phyloP scores from a whole-genome alignment of 2,113 vertebrate species.

The Heterotilapia buettikoferi region DNA sequence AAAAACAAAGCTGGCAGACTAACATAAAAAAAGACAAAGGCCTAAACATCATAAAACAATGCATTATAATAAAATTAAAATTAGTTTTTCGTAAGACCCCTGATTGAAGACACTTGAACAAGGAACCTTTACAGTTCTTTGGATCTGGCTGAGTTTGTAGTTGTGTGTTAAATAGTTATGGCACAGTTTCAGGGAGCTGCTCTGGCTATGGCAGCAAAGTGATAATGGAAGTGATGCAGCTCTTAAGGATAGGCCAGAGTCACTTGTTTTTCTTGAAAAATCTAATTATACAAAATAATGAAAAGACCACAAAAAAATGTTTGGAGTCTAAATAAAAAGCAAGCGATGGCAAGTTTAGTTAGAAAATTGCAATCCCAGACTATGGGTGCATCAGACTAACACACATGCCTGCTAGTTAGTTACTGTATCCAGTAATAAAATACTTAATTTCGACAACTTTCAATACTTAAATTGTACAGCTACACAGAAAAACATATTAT shows the following conservation, averaged over 20 bases:
- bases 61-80: not conserved
- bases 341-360: not conserved
- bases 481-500: not conserved
- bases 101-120: not conserved
- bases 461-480: not conserved
- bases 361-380: not conserved
- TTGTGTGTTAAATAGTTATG: not conserved
- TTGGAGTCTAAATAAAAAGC: not conserved
- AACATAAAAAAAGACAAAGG: not conserved
- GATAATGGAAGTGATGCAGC: not conserved
- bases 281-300: not conserved
- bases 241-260: not conserved
- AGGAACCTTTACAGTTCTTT: not conserved
- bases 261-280: not conserved
- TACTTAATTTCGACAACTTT: not conserved
- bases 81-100: not conserved
- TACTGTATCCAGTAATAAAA: not conserved
- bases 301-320: not conserved
- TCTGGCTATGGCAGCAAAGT: not conserved
- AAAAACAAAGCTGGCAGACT: not conserved
- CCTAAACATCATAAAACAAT: not conserved
- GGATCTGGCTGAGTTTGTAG: not conserved
- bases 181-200: not conserved
- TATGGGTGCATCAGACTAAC: not conserved
- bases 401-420: not conserved